phyloP scores from a whole-genome alignment of 2,797 vertebrate genomes.

The Aldrovandia affinis region DNA sequence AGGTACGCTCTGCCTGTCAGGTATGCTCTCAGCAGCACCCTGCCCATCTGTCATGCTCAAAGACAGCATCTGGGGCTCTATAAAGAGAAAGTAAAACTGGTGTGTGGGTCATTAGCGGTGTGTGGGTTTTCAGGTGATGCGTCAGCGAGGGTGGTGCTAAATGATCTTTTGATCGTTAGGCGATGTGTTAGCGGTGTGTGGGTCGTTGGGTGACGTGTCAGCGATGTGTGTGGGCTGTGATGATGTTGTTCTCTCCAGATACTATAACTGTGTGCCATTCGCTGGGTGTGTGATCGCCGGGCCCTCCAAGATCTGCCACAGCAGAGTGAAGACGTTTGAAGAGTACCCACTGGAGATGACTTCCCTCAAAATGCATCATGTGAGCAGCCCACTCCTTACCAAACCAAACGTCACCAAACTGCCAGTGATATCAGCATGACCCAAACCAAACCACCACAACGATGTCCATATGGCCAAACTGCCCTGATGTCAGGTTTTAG shows the following conservation, averaged over 20 bases:
- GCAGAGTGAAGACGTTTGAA: conserved; percentile 94
- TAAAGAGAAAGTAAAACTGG: no score
- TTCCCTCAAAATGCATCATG: conserved; percentile 82
- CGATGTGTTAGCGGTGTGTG: not conserved
- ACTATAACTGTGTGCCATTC: conserved; percentile 96
- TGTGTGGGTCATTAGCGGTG: no score
- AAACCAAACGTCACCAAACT: not conserved
- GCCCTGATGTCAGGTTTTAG: not conserved
- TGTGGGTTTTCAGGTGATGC: no score
- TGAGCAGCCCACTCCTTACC: conserved; percentile 63
- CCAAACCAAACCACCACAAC: not conserved
- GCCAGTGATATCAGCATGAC: no score
- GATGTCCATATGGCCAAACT: conserved; percentile 43
- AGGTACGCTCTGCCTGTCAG: conserved; percentile 70
- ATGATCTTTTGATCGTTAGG: not conserved
- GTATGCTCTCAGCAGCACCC: not conserved
- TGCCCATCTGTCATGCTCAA: not conserved
- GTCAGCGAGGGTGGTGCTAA: no score
- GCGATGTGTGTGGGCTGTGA: not conserved
- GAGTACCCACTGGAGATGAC: conserved; percentile 87
- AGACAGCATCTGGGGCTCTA: not conserved
- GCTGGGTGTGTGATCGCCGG: conserved; percentile 84
- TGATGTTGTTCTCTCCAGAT: conserved; percentile 71
- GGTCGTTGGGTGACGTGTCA: not conserved
- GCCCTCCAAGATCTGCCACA: conserved; percentile 78